Conservation (phyloP, 2,113 vertebrate species). For the Pontoporia blainvillei region DNA sequence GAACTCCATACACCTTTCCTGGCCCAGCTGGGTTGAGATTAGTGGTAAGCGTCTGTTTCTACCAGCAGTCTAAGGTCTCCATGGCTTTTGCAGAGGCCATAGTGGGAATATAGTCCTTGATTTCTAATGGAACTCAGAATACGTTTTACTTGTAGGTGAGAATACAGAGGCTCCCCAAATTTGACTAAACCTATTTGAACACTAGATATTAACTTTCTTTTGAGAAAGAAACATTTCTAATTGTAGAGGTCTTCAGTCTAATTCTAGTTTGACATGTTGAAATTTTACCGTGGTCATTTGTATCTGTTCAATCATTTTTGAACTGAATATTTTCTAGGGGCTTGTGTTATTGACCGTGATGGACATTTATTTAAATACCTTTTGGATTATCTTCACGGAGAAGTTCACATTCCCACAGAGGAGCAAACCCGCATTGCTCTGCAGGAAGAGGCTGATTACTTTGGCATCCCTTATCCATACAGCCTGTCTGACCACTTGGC, state of each 20-base stretch:
- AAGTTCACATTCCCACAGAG: constrained; percentile 79
- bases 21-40: not conserved
- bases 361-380: constrained; percentile 84
- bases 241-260: not conserved
- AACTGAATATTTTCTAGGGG: constrained; percentile 77
- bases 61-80: not conserved
- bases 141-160: not conserved
- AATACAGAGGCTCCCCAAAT: not conserved
- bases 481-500: constrained; percentile 82
- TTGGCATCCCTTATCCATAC: constrained; percentile 84
- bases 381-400: constrained; percentile 84
- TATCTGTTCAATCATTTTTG: constrained; percentile 5
- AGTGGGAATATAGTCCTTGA: not conserved
- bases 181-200: not conserved
- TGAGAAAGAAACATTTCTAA: not conserved
- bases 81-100: not conserved
- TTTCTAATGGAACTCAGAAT: not conserved
- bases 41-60: not conserved
- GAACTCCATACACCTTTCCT: not conserved
- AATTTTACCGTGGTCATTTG: not conserved
- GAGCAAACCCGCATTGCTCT: constrained; percentile 74
- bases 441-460: constrained; percentile 84
- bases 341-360: constrained; percentile 81
- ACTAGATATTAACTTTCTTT: not conserved
- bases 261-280: not conserved